These are phyloP conservation scores for Natrix natrix DNA, from an alignment of 2,797 vertebrate genomes.

Conservation along the genomic window DNA sequence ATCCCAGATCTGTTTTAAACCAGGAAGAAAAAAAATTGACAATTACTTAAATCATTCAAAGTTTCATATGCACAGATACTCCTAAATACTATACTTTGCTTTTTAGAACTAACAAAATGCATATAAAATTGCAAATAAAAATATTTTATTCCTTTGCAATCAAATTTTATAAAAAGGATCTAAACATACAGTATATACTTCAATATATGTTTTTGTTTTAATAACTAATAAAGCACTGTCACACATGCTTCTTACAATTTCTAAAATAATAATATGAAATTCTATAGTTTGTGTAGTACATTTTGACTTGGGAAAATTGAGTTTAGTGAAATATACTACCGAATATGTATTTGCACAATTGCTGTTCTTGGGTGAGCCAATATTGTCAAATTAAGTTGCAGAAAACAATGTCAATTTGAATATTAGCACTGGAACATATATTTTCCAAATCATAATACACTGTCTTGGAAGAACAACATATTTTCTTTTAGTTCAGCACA, in stretches of 20 bases:
- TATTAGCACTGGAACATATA: conserved; percentile 43
- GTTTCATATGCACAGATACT: conserved; percentile 38
- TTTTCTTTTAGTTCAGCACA: conserved; percentile 46
- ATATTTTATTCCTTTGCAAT: background rate
- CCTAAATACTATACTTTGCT: conserved; percentile 39
- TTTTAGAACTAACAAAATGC: conserved; percentile 39
- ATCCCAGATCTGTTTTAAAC: conserved; percentile 35
- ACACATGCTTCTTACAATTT: background rate
- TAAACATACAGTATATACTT: conserved; percentile 3
- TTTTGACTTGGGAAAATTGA: background rate
- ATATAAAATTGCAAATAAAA: conserved; percentile 51
- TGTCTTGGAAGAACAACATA: conserved; percentile 60
- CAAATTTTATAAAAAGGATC: background rate
- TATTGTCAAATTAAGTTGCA: conserved; percentile 30
- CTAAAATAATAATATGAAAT: background rate
- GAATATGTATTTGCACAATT: background rate
- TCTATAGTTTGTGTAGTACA: background rate
- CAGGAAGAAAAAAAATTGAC: conserved; percentile 46
- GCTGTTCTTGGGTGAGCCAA: background rate
- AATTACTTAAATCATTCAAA: conserved; percentile 53
- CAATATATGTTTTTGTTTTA: conserved; percentile 45
- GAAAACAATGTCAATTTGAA: conserved; percentile 50
- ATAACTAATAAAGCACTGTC: conserved; percentile 17
- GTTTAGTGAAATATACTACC: background rate
- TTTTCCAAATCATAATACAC: conserved; percentile 52